Base-by-base conservation (phyloP, 2,888 invertebrate genomes). In the Eupithecia exiguata region DNA sequence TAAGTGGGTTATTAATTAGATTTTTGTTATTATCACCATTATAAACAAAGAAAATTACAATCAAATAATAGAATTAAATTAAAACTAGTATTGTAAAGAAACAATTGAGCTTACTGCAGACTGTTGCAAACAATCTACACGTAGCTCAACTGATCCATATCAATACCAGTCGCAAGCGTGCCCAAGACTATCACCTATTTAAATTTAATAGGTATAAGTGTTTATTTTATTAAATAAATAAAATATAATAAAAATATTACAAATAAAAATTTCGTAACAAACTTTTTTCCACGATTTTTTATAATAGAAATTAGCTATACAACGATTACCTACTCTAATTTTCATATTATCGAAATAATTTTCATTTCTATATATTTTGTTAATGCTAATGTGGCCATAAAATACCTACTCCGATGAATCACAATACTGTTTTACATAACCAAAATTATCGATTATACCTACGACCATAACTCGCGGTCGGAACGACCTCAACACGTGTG, bases 401-500 rank as follows among this genome's bases (percentile, higher is more conserved):
- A 58, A 65, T 63, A 67, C 70, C 65, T 71, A 61, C 46, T 66
- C 40, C 5, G 25, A 63, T 68, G 63, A 74, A 69, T 78, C 74
- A 69, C 71, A 58, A 70, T 72, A 68, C 43, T 66, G 58, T 70
- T 77, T 79, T 78, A 78, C 76, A 76, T 79, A 80, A 69, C 46
- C 58, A 75, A 77, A 77, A 73, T 74, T 76, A 75, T 78, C 77
- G 77, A 78, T 82, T 83, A 87, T 91, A 89, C 89, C 91, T 89
- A 92, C 88, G 81, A 83, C 88, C 93, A 88, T 94, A 93, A 94
- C 92, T 94, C 87, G 89, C 83, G 68, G 78, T 76, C 82, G 84
- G 88, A 93, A 90, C 90, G 87, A 85, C 88, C 89, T 90, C 92
- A 89, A 93, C 93, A 93, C 93, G 93, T 94, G 94, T 92, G 94